These are phyloP conservation scores for Luidia sarsii DNA, from an alignment of 53 echinoderm and acorn worm species.

Conservation along the genomic window DNA sequence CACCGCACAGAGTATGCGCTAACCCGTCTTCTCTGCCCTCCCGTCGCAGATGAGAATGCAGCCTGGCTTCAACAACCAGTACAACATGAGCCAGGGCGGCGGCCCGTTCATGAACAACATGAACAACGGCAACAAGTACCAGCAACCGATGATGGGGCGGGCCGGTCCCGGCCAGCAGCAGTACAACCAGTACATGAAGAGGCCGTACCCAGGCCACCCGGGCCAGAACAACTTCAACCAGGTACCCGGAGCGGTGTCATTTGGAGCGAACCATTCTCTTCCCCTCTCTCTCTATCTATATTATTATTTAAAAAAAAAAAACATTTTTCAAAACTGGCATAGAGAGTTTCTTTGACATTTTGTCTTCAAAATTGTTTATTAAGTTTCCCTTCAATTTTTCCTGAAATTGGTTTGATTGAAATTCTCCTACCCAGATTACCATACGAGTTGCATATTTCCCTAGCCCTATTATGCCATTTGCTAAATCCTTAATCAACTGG, in stretches of 20 bases:
- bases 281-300: too few species aligned
- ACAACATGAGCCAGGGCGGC: conserved; percentile 64
- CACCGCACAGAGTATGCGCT: too few species aligned
- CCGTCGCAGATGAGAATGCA: conserved; percentile 96
- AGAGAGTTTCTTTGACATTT: not conserved
- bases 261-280: not conserved
- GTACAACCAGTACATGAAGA: conserved; percentile 78
- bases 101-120: conserved; percentile 83
- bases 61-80: conserved; percentile 76
- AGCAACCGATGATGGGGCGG: conserved; percentile 68
- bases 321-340: too few species aligned
- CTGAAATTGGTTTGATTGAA: too few species aligned
- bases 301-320: not conserved
- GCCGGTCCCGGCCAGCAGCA: conserved; percentile 66
- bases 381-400: too few species aligned
- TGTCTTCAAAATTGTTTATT: too few species aligned
- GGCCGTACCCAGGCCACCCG: conserved; percentile 91
- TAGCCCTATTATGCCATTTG: too few species aligned
- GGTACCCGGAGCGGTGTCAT: conserved; percentile 30
- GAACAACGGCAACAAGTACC: conserved; percentile 70
- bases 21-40: too few species aligned
- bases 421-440: too few species aligned
- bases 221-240: conserved; percentile 66
- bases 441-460: too few species aligned
- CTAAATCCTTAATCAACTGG: too few species aligned